Evolutionary conservation across 2,113 vertebrate species (phyloP).

Genomic region (Nematolebias whitei): DNA sequence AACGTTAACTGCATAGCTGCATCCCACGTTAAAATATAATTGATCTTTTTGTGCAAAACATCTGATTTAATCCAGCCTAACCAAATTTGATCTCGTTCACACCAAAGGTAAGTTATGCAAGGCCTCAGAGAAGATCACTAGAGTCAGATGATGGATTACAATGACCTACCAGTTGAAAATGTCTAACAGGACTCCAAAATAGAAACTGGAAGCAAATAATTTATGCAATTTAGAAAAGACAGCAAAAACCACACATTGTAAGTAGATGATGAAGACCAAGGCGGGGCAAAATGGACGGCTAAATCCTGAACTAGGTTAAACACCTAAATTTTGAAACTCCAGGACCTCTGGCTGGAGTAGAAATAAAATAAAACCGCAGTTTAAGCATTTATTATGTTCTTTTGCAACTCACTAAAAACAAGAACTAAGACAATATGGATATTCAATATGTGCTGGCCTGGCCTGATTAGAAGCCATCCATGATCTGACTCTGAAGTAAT

Average conservation of each 20-base stretch:
- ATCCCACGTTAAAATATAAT: constrained; percentile 6
- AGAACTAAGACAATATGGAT: background rate
- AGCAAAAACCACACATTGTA: background rate
- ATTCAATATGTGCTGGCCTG: constrained; percentile 1
- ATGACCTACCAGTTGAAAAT: background rate
- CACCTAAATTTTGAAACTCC: background rate
- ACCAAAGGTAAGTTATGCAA: constrained; percentile 20
- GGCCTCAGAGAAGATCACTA: constrained; percentile 23
- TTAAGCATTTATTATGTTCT: background rate
- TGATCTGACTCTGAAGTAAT: constrained; percentile 37
- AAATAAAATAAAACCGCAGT: background rate
- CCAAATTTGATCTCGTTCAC: constrained; percentile 27
- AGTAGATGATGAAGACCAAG: no score
- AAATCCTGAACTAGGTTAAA: background rate
- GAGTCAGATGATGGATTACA: constrained; percentile 34
- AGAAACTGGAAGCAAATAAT: background rate
- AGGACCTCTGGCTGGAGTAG: background rate
- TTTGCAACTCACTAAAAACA: background rate
- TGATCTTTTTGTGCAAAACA: constrained; percentile 8
- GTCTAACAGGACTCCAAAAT: background rate
- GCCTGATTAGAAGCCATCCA: constrained; percentile 15
- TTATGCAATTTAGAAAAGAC: background rate
- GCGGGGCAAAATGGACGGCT: no score
- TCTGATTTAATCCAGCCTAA: constrained; percentile 17
- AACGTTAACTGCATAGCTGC: constrained; percentile 42